These are phyloP conservation scores for Siniperca undulata DNA, from an alignment of 2,797 vertebrate species.

Conservation along the genomic window DNA sequence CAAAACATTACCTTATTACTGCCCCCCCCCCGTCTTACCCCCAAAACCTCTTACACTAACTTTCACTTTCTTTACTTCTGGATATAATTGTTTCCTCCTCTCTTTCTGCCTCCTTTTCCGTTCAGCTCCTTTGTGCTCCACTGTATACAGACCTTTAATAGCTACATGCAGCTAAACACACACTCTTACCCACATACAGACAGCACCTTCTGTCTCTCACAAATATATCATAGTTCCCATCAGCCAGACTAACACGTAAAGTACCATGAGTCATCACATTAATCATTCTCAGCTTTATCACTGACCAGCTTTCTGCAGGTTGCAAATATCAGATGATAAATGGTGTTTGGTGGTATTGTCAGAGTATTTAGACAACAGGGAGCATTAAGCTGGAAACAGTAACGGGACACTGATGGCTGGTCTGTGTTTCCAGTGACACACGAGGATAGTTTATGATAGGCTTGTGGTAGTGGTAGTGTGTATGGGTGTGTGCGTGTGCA, in stretches of 20 bases:
- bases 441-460: constrained; percentile 55
- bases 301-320: constrained; percentile 54
- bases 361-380: constrained; percentile 52
- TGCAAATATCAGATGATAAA: constrained; percentile 59
- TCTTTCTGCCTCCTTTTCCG: neutral
- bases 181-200: constrained; percentile 16
- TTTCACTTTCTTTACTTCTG: neutral
- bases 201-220: neutral
- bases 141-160: too few relatives aligned
- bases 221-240: constrained; percentile 39
- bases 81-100: neutral
- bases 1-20: constrained; percentile 20
- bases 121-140: neutral
- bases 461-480: constrained; percentile 41
- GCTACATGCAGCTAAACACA: constrained; percentile 4
- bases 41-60: neutral
- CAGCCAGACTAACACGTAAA: constrained; percentile 26
- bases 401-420: constrained; percentile 39
- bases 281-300: constrained; percentile 56
- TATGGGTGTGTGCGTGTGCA: constrained; percentile 19
- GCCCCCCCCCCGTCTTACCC: neutral
- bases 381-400: constrained; percentile 41
- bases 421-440: constrained; percentile 46
- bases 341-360: constrained; percentile 31
- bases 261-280: constrained; percentile 46